These are phyloP conservation scores for Lacerta bilineata DNA, from an alignment of 2,797 vertebrate genomes.

Conservation along the genomic window DNA sequence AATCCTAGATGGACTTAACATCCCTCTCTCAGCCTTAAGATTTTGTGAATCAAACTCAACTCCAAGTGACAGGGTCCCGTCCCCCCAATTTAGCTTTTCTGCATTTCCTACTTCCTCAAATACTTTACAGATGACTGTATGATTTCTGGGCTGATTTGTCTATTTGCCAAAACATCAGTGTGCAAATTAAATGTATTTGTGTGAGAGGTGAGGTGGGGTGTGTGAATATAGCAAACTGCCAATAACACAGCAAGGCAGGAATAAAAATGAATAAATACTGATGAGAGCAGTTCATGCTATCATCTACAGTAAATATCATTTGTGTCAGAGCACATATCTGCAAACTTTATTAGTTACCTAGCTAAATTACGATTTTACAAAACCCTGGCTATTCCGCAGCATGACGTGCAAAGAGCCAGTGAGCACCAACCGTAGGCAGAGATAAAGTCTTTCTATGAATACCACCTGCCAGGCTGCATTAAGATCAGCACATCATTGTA, in stretches of 20 bases:
- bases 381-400: conserved; percentile 41
- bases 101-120: neutral
- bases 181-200: neutral
- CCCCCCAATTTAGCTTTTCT: neutral
- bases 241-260: neutral
- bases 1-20: neutral
- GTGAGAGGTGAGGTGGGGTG: neutral
- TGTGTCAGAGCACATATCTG: neutral
- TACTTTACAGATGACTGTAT: neutral
- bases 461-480: conserved; percentile 70
- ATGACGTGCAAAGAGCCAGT: conserved; percentile 33
- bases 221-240: too few relatives aligned
- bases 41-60: neutral
- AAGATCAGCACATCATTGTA: conserved; percentile 74
- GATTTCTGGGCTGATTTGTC: neutral
- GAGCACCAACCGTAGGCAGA: conserved; percentile 6
- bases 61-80: neutral
- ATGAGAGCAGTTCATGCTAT: neutral
- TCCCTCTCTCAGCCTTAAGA: neutral
- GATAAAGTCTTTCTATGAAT: conserved; percentile 68
- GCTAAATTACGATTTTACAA: conserved; percentile 47
- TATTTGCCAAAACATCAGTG: neutral
- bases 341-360: conserved; percentile 6
- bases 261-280: neutral
- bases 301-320: neutral